Conservation (phyloP, 2,888 invertebrate genomes). For the Brenthis daphne region DNA sequence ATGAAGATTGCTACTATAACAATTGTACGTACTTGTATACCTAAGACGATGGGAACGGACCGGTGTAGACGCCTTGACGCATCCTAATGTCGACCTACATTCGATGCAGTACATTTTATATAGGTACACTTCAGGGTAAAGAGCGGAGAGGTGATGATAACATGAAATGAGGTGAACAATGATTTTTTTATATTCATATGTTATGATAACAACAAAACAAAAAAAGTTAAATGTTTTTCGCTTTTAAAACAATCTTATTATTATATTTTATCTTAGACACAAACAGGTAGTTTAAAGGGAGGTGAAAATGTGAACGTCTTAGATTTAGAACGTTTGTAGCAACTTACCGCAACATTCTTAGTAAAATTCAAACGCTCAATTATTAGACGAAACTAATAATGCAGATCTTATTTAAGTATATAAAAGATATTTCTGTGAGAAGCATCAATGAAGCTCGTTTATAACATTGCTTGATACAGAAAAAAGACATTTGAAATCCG, state of each 20-base stretch:
- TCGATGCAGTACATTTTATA: slow-evolving; percentile 1
- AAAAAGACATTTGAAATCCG: slow-evolving; percentile 22
- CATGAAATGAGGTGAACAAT: not conserved
- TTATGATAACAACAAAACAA: no score
- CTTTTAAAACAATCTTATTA: no score
- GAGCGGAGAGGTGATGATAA: slow-evolving; percentile 1
- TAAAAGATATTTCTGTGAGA: no score
- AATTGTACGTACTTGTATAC: not conserved
- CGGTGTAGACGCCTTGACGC: slow-evolving; percentile 21
- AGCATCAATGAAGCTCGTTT: not conserved
- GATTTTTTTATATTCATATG: not conserved
- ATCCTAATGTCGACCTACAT: slow-evolving; percentile 35
- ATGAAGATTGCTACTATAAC: not conserved
- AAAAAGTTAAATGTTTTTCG: no score
- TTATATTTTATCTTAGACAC: no score
- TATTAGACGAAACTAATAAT: no score
- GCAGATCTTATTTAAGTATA: no score
- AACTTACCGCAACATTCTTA: no score
- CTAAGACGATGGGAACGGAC: slow-evolving; percentile 23
- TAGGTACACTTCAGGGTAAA: slow-evolving; percentile 5
- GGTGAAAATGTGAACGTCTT: no score
- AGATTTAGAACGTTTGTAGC: no score
- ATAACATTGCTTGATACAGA: not conserved
- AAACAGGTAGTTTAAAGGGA: no score
- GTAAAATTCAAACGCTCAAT: no score